These are phyloP conservation scores for Xylota sylvarum DNA, from an alignment of 2,888 invertebrate species.

Conservation along the genomic window DNA sequence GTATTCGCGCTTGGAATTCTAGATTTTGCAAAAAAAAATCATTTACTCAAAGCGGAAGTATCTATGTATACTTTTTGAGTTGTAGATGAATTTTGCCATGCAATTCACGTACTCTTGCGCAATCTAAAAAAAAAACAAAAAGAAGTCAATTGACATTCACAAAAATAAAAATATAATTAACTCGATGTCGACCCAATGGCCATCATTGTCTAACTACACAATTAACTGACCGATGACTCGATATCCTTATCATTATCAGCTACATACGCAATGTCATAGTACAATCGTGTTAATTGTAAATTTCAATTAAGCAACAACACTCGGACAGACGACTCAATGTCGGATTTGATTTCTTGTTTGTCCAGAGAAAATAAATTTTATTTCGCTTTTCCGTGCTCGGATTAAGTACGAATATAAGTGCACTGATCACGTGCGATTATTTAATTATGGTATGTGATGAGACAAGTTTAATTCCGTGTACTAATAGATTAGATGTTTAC, in stretches of 20 bases:
- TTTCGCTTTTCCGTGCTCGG: slow-evolving; percentile 1
- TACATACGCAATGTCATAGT: slow-evolving; percentile 37
- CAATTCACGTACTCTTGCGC: not conserved
- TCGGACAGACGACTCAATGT: slow-evolving; percentile 34
- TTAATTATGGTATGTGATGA: slow-evolving; percentile 18
- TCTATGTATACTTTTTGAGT: not conserved
- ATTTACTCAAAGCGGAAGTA: not conserved
- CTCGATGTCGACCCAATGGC: not conserved
- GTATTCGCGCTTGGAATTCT: not conserved
- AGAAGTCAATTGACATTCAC: not conserved
- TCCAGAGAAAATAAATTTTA: slow-evolving; percentile 21
- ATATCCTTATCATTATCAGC: slow-evolving; percentile 42
- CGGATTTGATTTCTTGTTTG: slow-evolving; percentile 46
- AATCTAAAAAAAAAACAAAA: not conserved
- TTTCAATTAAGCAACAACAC: slow-evolving; percentile 27
- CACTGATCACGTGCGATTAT: slow-evolving; percentile 32
- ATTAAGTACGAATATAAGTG: slow-evolving; percentile 11
- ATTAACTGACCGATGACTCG: slow-evolving; percentile 32
- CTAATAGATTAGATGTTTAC: slow-evolving; percentile 3
- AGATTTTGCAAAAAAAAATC: not conserved
- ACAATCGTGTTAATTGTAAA: slow-evolving; percentile 42
- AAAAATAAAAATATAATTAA: not conserved
- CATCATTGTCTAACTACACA: not conserved
- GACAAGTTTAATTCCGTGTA: not conserved
- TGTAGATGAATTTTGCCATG: not conserved